Evolutionary conservation across 2,113 vertebrate species (phyloP).

Genomic region (Laticauda laticaudata): DNA sequence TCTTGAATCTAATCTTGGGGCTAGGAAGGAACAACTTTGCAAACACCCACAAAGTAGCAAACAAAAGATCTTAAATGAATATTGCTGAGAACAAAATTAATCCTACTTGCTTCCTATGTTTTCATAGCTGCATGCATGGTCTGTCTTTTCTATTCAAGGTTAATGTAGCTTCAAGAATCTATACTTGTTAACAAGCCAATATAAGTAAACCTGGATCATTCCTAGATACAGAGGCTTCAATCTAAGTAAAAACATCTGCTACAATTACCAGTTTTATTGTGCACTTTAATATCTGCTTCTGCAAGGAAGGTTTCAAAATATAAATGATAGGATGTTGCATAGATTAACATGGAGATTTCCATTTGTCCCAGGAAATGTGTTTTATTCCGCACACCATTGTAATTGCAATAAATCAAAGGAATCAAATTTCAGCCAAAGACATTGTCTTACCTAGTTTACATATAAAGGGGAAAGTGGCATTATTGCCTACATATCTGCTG

Average conservation of each 20-base stretch:
- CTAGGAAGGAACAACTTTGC: neutral
- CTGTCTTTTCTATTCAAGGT: neutral
- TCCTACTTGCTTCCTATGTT: neutral
- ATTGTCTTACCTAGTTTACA: neutral
- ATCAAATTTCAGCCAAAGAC: neutral
- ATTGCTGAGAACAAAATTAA: neutral
- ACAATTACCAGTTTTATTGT: neutral
- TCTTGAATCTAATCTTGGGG: neutral
- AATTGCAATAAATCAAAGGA: neutral
- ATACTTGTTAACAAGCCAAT: neutral
- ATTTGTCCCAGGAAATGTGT: neutral
- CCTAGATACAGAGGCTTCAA: neutral
- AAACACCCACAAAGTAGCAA: constrained; percentile 23
- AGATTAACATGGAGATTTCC: neutral
- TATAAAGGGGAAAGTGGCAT: neutral
- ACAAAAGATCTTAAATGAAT: constrained; percentile 41
- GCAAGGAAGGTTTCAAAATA: neutral
- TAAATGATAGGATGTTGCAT: neutral
- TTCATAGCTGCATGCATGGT: neutral
- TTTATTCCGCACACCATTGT: neutral
- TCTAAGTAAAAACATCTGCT: neutral
- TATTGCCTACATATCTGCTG: neutral
- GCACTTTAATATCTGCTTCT: neutral
- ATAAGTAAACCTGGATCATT: neutral
- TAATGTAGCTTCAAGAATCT: neutral